A percentile compares a stretch with the other conserved stretches of the same genome.
Conservation (phyloP, 2,888 invertebrate species). For the Scaptomyza reducta region DNA sequence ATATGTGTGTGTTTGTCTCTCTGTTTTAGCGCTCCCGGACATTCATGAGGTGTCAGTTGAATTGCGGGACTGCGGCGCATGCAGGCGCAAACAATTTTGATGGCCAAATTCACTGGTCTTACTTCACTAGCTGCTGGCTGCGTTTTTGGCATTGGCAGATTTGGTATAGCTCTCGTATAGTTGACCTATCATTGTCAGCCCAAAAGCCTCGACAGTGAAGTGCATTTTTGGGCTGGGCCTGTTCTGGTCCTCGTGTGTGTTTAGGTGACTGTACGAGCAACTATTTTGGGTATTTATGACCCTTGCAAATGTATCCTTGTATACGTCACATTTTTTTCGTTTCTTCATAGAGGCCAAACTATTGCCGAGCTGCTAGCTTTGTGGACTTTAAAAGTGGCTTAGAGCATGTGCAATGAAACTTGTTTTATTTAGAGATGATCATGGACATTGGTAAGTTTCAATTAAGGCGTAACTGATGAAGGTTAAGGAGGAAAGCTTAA, state of each 20-base stretch:
- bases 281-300: constrained; percentile 56
- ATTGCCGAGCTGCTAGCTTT: constrained; percentile 6
- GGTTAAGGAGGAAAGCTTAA: no score
- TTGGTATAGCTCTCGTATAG: constrained; percentile 31
- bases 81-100: constrained; percentile 65
- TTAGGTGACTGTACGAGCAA: constrained; percentile 34
- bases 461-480: no score
- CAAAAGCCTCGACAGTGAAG: constrained; percentile 73
- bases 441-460: neutral
- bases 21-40: constrained; percentile 48
- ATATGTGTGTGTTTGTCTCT: constrained; percentile 21
- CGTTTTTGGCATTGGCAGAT: constrained; percentile 39
- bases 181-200: constrained; percentile 73
- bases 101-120: constrained; percentile 61
- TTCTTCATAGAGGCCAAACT: constrained; percentile 4
- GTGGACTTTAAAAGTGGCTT: constrained; percentile 15
- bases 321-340: constrained; percentile 1
- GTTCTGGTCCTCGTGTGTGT: constrained; percentile 3
- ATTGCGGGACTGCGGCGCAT: constrained; percentile 33
- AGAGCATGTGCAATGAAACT: neutral
- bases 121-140: constrained; percentile 20
- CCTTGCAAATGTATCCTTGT: constrained; percentile 4
- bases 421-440: neutral
- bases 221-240: constrained; percentile 59
- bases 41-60: constrained; percentile 76